These are phyloP conservation scores for Steatocranus sp. DNA, from an alignment of 2,797 vertebrate genomes.

Conservation along the genomic window DNA sequence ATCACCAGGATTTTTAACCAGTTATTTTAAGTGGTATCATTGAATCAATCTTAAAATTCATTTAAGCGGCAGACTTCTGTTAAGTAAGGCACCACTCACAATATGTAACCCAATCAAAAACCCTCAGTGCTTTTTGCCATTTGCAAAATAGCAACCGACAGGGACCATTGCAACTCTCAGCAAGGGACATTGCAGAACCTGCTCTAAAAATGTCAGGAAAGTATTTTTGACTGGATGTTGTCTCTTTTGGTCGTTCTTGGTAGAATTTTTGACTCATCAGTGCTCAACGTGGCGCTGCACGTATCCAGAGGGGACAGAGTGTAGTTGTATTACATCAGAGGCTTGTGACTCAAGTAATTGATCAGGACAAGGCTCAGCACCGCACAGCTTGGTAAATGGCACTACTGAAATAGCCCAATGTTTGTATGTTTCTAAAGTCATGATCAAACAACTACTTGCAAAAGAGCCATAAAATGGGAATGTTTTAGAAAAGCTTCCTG, in stretches of 20 bases:
- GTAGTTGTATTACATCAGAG: slow-evolving; percentile 13
- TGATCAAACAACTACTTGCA: not conserved
- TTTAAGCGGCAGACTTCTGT: not conserved
- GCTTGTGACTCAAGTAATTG: slow-evolving; percentile 9
- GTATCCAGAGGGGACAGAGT: not conserved
- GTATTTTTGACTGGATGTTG: not conserved
- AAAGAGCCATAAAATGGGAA: not conserved
- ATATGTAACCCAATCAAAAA: not conserved
- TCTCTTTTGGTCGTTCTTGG: not conserved
- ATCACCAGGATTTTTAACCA: not conserved
- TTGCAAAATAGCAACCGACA: not conserved
- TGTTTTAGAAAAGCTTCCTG: not conserved
- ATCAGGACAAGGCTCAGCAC: not conserved
- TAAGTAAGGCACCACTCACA: not conserved
- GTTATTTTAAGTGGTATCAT: not conserved
- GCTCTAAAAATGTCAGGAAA: not conserved
- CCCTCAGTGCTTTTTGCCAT: not conserved
- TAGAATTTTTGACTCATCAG: not conserved
- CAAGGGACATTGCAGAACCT: not conserved
- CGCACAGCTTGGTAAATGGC: not conserved
- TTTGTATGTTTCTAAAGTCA: not conserved
- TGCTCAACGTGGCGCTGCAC: not conserved
- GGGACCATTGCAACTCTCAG: not conserved
- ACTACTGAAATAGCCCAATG: not conserved
- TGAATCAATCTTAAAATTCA: not conserved